phyloP scores from a whole-genome alignment of 2,888 invertebrate species.

The Hofmannophila pseudospretella region DNA sequence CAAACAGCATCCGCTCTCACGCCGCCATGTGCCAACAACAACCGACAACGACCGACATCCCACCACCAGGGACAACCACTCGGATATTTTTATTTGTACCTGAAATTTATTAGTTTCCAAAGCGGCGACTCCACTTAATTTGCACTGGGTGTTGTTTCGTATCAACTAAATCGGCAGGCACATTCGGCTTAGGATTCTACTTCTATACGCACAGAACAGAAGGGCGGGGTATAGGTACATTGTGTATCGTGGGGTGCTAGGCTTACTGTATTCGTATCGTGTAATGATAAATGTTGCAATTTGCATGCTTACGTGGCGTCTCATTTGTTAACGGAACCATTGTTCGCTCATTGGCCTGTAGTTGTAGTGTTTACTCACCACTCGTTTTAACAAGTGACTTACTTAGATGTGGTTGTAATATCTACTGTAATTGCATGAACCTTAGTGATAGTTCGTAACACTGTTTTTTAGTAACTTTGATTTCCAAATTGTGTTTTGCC shows the following conservation, averaged over 20 bases:
- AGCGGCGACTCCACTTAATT: conserved; percentile 22
- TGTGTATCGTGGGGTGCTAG: conserved; percentile 27
- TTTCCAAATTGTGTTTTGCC: not conserved
- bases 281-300: conserved; percentile 29
- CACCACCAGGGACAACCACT: not conserved
- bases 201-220: conserved; percentile 19
- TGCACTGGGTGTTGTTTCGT: conserved; percentile 11
- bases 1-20: conserved; percentile 10
- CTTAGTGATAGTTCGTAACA: conserved; percentile 51
- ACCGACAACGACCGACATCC: conserved; percentile 1
- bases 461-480: conserved; percentile 10
- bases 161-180: conserved; percentile 21
- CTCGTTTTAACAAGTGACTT: conserved; percentile 26
- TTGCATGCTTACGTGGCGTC: conserved; percentile 44
- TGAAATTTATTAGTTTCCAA: conserved; percentile 17
- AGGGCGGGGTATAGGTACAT: conserved; percentile 15
- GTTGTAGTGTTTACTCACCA: conserved; percentile 35
- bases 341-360: conserved; percentile 37
- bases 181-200: conserved; percentile 12
- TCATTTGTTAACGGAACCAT: conserved; percentile 25
- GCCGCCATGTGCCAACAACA: conserved; percentile 23
- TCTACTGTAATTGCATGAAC: conserved; percentile 54
- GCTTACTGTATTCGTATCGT: conserved; percentile 35
- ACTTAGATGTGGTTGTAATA: conserved; percentile 33
- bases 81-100: conserved; percentile 18